Percentiles rank a stretch among this genome's conserved stretches.
These are phyloP conservation scores for Laodelphax striatellus DNA, from an alignment of 1,140 invertebrate genomes.

Conservation along the genomic window DNA sequence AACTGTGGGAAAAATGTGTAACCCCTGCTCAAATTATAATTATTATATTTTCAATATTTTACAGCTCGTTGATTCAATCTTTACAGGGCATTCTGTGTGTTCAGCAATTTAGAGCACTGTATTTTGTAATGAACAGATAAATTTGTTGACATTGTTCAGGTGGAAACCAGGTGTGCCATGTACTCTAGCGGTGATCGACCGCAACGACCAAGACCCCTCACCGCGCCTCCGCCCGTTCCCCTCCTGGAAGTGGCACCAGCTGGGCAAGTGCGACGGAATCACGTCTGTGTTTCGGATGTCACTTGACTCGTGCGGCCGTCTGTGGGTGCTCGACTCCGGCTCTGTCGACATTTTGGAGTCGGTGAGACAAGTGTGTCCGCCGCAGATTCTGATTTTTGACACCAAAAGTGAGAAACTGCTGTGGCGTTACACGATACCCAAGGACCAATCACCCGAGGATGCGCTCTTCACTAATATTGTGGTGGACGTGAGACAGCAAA, in stretches of 20 bases:
- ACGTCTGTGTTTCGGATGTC: slow-evolving; percentile 67
- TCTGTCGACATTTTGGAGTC: slow-evolving; percentile 54
- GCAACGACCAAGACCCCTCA: slow-evolving; percentile 33
- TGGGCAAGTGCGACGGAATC: slow-evolving; percentile 44
- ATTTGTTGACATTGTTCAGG: no score
- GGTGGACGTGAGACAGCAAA: slow-evolving; percentile 46
- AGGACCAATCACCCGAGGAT: slow-evolving; percentile 41
- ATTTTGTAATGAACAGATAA: no score
- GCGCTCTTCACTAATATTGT: slow-evolving; percentile 62
- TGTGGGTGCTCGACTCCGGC: slow-evolving; percentile 67
- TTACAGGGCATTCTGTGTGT: no score
- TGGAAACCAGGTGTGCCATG: slow-evolving; percentile 70
- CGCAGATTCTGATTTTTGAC: slow-evolving; percentile 62
- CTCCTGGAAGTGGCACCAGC: slow-evolving; percentile 54
- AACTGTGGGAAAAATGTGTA: no score
- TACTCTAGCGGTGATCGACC: slow-evolving; percentile 38
- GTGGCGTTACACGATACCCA: slow-evolving; percentile 46
- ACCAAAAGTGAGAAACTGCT: slow-evolving; percentile 48
- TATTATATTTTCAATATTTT: no score
- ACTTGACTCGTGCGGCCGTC: slow-evolving; percentile 51
- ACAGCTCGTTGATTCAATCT: no score
- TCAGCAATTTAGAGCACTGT: no score
- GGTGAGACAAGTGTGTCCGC: slow-evolving; percentile 56
- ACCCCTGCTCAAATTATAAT: no score
- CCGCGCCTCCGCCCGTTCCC: slow-evolving; percentile 59